Base-by-base conservation (phyloP, 2,113 vertebrate species). In the Rissa tridactyla region DNA sequence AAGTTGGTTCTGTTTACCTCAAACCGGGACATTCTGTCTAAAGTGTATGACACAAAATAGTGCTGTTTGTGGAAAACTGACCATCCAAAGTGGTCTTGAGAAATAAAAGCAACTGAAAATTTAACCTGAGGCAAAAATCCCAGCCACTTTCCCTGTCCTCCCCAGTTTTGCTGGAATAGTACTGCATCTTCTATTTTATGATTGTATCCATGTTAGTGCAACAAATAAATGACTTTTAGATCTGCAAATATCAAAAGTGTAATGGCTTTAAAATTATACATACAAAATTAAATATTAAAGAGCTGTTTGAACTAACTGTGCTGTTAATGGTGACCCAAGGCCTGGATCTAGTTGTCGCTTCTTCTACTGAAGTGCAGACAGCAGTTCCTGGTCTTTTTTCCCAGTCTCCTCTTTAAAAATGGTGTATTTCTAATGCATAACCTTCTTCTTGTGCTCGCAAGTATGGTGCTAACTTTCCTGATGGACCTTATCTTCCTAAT, bases 281-380 rank as follows among this genome's bases (percentile, higher is more conserved):
- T 54, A 70, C 6, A 86, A 69, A 82, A 85, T 80, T 66, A 89
- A 93, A 86, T 86, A 91, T 84, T 90, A 73, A 92, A 77, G 52
- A 85, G 30, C 40, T 73, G 7, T 79, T 95, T 94, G 44, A 95
- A 88, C 57, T 54, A 54, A 46, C 70, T 79, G 40, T 66, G 88
- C 71, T 80, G 7, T 82, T 88, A 90, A 85, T 85, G 78, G 38
- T 34, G 58, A 47, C 49, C 88, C 54, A 38, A 69, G 49, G 30
- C 34, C 12, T 65, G 25, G 6, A 65, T 76, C 44, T 79, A 26
- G 34, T 49, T 91, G 80, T 79, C 26, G 36, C 65, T 88, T 88
- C 47, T 88, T 92, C 32, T 42, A 36, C 10, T 82, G 66, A 94
- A 84, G 79, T 61, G 54, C 46, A 76, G 65, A 54, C 8, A 58